phyloP scores from a whole-genome alignment of 2,113 vertebrate genomes.

The Lampris megalopsis region DNA sequence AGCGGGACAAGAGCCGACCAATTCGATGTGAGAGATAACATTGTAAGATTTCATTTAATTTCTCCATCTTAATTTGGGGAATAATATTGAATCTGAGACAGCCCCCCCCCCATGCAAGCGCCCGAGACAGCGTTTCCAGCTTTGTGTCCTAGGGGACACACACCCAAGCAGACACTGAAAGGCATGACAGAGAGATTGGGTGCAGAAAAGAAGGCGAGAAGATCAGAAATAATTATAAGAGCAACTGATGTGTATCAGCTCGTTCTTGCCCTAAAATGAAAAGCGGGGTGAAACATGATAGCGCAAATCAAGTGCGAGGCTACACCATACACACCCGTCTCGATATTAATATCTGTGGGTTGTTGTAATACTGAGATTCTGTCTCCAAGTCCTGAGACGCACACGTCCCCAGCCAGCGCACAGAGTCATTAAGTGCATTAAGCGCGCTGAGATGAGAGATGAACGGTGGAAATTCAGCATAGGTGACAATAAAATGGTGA shows the following conservation, averaged over 20 bases:
- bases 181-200: slow-evolving; percentile 63
- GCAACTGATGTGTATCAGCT: slow-evolving; percentile 72
- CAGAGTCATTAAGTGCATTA: slow-evolving; percentile 52
- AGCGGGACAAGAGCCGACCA: slow-evolving; percentile 57
- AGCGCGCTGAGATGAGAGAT: slow-evolving; percentile 29
- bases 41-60: slow-evolving; percentile 68
- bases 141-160: slow-evolving; percentile 66
- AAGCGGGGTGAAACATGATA: slow-evolving; percentile 72
- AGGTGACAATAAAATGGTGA: neutral
- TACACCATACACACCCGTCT: slow-evolving; percentile 61
- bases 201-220: slow-evolving; percentile 70
- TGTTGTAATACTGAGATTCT: slow-evolving; percentile 48
- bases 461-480: slow-evolving; percentile 19
- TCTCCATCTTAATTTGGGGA: slow-evolving; percentile 65
- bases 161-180: slow-evolving; percentile 53
- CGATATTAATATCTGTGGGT: slow-evolving; percentile 66
- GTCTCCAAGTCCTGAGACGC: slow-evolving; percentile 51
- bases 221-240: slow-evolving; percentile 81
- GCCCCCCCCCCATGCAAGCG: slow-evolving; percentile 49
- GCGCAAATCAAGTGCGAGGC: slow-evolving; percentile 60
- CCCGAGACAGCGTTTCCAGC: slow-evolving; percentile 57
- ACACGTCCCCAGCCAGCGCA: slow-evolving; percentile 33
- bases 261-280: slow-evolving; percentile 75
- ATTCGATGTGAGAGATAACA: slow-evolving; percentile 59
- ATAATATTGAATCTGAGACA: slow-evolving; percentile 63